Evolutionary conservation across 2,888 invertebrate genomes (phyloP), one percentile per base, ranked within the genome.

Genomic region (Willowsia nigromaculata): DNA sequence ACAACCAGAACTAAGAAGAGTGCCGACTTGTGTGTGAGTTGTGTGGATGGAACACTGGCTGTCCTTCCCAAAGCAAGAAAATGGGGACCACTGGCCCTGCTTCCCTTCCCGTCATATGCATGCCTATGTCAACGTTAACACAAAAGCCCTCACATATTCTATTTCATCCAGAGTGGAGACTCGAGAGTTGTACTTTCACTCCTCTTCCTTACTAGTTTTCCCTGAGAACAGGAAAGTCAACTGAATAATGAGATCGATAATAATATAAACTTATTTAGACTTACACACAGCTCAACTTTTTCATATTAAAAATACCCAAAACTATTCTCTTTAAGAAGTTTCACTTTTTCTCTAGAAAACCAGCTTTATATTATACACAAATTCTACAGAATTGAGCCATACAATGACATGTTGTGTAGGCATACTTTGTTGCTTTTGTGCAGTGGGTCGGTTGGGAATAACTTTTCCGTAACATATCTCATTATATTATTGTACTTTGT

Each of bases 161-260:
- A n/a, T n/a, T n/a, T n/a, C 13, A 50, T 50, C 50, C 50, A 11
- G 50, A n/a, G n/a, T n/a, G n/a, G n/a, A n/a, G n/a, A n/a, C 13
- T 50, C 13, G 15, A 62, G 62, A 13, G 56, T 25, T 37, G 18
- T 71, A 71, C 22, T 30, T 13, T 9, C 18, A 15, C 62, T 27
- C 37, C 59, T 18, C 1, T 62, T 43, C 43, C 43, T 43, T n/a
- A n/a, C n/a, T n/a, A n/a, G n/a, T n/a, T 62, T 43, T 40, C 22
- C 22, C 22, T n/a, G n/a, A 9, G 37, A 68, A 47, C 33, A 13
- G 11, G n/a, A 83, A 83, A 87, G 80, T 80, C 85, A 82, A 85
- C 81, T 82, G 85, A 90, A 90, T 90, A 90, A 90, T 90, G 88
- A 88, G 90, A 90, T 90, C 90, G 82, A 90, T 88, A 86, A 11